Conservation (phyloP, 2,888 invertebrate genomes). For the Elegia similella region DNA sequence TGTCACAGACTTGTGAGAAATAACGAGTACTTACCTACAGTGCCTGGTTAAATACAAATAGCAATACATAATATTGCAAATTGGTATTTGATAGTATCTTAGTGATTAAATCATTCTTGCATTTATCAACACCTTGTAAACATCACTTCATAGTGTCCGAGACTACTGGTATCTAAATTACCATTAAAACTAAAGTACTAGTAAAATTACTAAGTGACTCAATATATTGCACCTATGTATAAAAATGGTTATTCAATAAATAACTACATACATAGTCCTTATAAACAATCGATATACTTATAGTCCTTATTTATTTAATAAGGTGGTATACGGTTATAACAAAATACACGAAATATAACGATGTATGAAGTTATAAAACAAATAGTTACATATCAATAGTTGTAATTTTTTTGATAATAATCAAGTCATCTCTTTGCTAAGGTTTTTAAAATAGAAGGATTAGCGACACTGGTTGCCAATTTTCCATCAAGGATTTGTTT, state of each 20-base stretch:
- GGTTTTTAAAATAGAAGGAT: no score
- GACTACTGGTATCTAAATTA: constrained; percentile 2
- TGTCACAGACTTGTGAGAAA: no score
- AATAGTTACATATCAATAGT: not conserved
- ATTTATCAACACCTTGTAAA: not conserved
- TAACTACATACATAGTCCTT: constrained; percentile 68
- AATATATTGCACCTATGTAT: constrained; percentile 58
- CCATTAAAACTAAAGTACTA: constrained; percentile 15
- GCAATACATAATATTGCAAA: not conserved
- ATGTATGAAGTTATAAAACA: constrained; percentile 5
- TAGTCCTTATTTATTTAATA: constrained; percentile 70
- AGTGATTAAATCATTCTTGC: not conserved
- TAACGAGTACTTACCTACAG: not conserved
- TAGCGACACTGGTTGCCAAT: no score
- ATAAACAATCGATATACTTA: constrained; percentile 61
- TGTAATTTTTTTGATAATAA: not conserved
- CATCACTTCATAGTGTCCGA: constrained; percentile 29
- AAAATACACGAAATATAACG: constrained; percentile 34
- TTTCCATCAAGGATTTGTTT: no score
- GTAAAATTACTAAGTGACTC: constrained; percentile 25
- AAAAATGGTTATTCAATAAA: constrained; percentile 66
- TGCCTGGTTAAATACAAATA: not conserved
- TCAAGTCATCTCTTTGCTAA: no score
- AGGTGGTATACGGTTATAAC: constrained; percentile 70
- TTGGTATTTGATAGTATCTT: not conserved